Evolutionary conservation across 64 coral and sea anemone species (phyloP), one percentile per base, ranked within the genome.

Genomic region (Montipora cactus): DNA sequence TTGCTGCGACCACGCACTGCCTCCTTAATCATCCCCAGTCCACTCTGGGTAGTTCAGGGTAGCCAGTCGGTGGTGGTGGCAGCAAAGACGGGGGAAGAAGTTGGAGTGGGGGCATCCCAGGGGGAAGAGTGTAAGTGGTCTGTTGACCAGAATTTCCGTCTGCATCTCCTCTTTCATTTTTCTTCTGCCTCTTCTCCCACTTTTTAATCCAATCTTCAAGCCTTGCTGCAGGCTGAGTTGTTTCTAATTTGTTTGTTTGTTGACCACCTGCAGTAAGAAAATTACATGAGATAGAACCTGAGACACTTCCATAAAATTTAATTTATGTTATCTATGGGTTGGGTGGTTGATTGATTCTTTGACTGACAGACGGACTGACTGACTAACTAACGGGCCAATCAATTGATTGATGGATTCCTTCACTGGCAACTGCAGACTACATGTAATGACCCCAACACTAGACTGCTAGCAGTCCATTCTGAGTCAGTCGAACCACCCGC

Each of bases 11-110:
- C 59, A 20, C 21, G 19, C 14, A 21, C 11, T 82, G 18, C 68
- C 20, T 23, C 79, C n/a, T 23, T 14, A 4, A 71, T 86, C 78
- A 98, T 4, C 97, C 97, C 97, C 97, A 96, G 4, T 95, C 95
- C 13, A 96, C 84, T 72, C 47, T 77, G 12, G 95, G 92, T 10
- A 89, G 45, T 67, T 94, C 88, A 13, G 86, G 46, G 52, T 96
- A 93, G 0, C 95, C 98, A 49, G 68, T 87, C n/a, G 92, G 89
- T 59, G 98, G 95, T 45, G 98, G 98, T 13, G 98, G 98, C 77
- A 81, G 57, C 45, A 99, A 79, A 2, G 98, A 99, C 19, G 98
- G 98, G 15, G 98, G 95, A 8, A 99, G 88, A 67, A 91, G 57
- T 77, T 91, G 67, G 1, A 94, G 55, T 44, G 92, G 89, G 8